These are phyloP conservation scores for Lynx canadensis DNA, from an alignment of 2,113 vertebrate species.

Conservation along the genomic window DNA sequence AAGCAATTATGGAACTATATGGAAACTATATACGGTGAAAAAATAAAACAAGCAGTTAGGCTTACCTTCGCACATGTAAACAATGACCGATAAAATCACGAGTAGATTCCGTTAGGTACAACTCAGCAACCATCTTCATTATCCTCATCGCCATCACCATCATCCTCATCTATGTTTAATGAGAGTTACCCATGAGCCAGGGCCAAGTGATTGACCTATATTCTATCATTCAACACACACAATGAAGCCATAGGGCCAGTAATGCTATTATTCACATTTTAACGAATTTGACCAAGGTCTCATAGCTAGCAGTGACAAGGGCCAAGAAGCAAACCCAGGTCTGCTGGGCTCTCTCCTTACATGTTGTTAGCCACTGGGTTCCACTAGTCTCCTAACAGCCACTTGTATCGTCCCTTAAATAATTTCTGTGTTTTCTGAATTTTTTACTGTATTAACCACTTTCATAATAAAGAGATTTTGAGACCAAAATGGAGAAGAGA, in stretches of 20 bases:
- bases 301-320: background rate
- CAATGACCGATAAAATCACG: background rate
- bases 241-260: background rate
- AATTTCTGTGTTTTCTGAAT: background rate
- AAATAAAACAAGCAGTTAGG: background rate
- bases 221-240: background rate
- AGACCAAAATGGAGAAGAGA: background rate
- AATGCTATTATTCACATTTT: background rate
- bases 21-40: too few relatives aligned
- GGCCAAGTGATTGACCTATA: background rate
- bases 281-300: background rate
- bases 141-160: background rate
- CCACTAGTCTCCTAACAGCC: background rate
- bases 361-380: background rate
- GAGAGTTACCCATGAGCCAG: background rate
- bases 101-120: background rate
- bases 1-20: background rate
- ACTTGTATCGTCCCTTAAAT: background rate
- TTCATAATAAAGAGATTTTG: background rate
- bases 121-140: background rate
- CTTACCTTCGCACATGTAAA: constrained; percentile 16
- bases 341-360: background rate
- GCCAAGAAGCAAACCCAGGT: background rate
- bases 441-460: background rate
- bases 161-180: constrained; percentile 3